Base-by-base conservation (phyloP, 1,140 invertebrate genomes). In the Calephelis virginiensis region DNA sequence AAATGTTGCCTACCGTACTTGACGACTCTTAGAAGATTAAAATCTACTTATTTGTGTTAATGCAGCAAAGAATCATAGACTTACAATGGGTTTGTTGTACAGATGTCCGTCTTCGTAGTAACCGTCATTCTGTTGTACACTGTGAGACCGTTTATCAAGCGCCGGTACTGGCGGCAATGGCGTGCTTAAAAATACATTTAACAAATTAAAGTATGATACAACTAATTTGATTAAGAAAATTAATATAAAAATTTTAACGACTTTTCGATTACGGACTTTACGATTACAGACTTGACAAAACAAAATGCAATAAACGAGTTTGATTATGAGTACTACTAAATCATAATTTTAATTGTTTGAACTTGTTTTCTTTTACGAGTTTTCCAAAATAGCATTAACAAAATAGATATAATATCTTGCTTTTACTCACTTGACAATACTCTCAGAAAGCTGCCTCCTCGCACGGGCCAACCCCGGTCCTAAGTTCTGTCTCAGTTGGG, bases 401-500 rank as follows among this genome's bases (percentile, higher is more conserved):
- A 28, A 28, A 28, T 28, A 28, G 28, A 28, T 2, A 28, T 28
- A 28, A 10, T 28, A 9, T 17, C 8, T 11, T 53, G 1, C 28
- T 28, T 28, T 43, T 67, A 75, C 89, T 90, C 69, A 92, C 91
- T 97, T 96, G 4, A 97, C 94, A 87, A 96, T 96, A 86, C 95
- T 96, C 69, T 95, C 95, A 0, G 94, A 93, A 67, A 94, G 92
- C 78, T 96, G 95, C 50, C 94, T 83, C 72, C 94, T 92, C 0
- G 93, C 83, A 5, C 93, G 92, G 0, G 93, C 92, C 71, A 94
- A 83, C 46, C 91, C 89, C 0, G 94, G 92, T 0, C 93, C 94
- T 0, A 97, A 83, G 68, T 94, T 94, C 75, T 95, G 94, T 72
- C 95, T 94, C 48, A 98, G 91, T 73, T 97, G 95, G 0, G 93